Evolutionary conservation across 2,888 invertebrate species (phyloP), one percentile per base, ranked within the genome.

Genomic region (Xestobium rufovillosum): DNA sequence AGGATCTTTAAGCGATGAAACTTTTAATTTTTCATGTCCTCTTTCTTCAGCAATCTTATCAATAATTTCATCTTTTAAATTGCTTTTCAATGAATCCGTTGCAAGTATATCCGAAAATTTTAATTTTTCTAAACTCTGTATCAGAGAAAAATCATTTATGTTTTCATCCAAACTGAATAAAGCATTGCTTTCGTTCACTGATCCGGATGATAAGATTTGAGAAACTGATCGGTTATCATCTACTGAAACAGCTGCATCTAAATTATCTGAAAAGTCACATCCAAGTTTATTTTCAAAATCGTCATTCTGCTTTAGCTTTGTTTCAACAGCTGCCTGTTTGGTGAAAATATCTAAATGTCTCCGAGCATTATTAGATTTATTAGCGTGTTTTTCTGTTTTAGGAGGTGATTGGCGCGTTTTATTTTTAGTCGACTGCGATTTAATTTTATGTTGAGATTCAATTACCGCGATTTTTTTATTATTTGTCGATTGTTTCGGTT

Each of bases 401-500:
- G 19, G 34, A 19, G 0, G 28, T 16, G 15, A 23, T 30, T 16
- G 19, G 14, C 31, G 28, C 12, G 14, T 14, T 17, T 34, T 30
- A 15, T 10, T 26, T 12, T 12, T 31, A 26, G 33, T 40, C 38
- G 14, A 25, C 11, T n/a, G 13, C 23, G 14, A 14, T 19, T 19
- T 19, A 8, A 19, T n/a, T 19, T 19, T 19, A n/a, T 19, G n/a
- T 8, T 19, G 6, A 19, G n/a, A 8, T 19, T 19, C 23, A n/a
- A n/a, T n/a, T 8, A n/a, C n/a, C n/a, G 23, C n/a, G 6, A 19
- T 8, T 30, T 50, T 50, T 14, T 56, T 41, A 46, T 53, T 58
- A 40, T 51, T 55, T 14, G 53, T 54, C 23, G 6, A 31, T n/a
- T 44, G 42, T 36, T 44, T 50, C 29, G 45, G 46, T 39, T 53